Conservation (phyloP, 2,797 vertebrate species). For the Aphelocoma californica region DNA sequence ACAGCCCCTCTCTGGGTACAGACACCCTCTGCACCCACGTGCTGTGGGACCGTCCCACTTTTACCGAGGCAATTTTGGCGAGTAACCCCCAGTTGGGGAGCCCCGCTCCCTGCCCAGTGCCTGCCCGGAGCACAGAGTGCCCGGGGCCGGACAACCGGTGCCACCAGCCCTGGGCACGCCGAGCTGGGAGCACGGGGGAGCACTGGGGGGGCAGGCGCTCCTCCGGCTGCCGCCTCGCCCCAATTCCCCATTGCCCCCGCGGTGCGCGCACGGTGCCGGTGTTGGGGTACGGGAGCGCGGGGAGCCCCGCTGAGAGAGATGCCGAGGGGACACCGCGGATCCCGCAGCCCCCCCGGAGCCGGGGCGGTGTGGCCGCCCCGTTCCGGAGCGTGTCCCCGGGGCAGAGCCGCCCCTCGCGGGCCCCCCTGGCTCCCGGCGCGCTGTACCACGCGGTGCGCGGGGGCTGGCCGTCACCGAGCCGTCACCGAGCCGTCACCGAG, state of each 20-base stretch:
- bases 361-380: background rate
- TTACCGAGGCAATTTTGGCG: background rate
- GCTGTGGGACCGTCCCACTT: background rate
- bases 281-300: background rate
- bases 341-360: background rate
- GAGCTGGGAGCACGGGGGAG: background rate
- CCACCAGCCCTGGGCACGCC: background rate
- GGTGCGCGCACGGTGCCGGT: background rate
- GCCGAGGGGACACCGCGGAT: background rate
- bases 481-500: slow-evolving; percentile 16
- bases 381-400: background rate
- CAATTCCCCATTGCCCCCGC: accelerated
- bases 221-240: background rate
- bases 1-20: background rate
- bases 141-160: background rate
- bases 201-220: background rate
- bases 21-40: accelerated
- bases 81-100: background rate
- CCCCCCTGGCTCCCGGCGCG: slow-evolving; percentile 2
- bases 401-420: slow-evolving; percentile 41
- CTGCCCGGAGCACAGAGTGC: background rate
- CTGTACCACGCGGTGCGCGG: slow-evolving; percentile 54
- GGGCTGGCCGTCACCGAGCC: slow-evolving; percentile 32
- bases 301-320: background rate
- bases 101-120: accelerated